Percentiles rank a stretch among this genome's conserved stretches.
Conservation (phyloP, 2,113 vertebrate genomes). For the Cololabis saira region DNA sequence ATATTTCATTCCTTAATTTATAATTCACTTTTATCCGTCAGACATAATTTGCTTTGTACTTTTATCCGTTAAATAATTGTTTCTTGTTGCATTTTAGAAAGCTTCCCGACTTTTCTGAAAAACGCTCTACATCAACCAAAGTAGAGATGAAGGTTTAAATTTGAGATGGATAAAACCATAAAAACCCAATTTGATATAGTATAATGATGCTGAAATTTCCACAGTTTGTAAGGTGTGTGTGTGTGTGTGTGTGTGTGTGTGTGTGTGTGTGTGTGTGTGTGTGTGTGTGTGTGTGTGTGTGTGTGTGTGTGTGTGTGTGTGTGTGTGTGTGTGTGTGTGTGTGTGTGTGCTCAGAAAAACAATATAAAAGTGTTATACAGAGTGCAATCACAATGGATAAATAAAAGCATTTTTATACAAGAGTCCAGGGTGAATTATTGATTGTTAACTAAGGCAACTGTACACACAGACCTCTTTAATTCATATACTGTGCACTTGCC, state of each 20-base stretch:
- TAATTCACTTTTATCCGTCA: too few relatives aligned
- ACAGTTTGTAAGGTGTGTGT: conserved; percentile 7
- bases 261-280: too few relatives aligned
- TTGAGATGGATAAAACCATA: neutral
- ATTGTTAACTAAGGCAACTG: conserved; percentile 13
- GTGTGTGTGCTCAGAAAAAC: neutral
- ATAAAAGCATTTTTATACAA: conserved; percentile 13
- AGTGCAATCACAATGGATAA: conserved; percentile 13
- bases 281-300: too few relatives aligned
- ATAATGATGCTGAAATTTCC: conserved; percentile 10
- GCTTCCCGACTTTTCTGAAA: too few relatives aligned
- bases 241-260: too few relatives aligned
- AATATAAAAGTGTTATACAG: conserved; percentile 1
- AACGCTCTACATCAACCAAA: too few relatives aligned
- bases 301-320: too few relatives aligned
- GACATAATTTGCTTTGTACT: conserved; percentile 11
- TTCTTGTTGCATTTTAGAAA: too few relatives aligned
- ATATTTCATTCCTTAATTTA: too few relatives aligned
- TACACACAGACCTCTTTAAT: conserved; percentile 11
- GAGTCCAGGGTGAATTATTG: conserved; percentile 12
- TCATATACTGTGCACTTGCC: neutral
- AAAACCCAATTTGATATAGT: neutral
- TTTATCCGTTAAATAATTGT: neutral
- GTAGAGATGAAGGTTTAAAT: too few relatives aligned
- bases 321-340: too few relatives aligned